Evolutionary conservation across 2,888 invertebrate species (phyloP), one percentile per base, ranked within the genome.

Genomic region (Agrochola lota): DNA sequence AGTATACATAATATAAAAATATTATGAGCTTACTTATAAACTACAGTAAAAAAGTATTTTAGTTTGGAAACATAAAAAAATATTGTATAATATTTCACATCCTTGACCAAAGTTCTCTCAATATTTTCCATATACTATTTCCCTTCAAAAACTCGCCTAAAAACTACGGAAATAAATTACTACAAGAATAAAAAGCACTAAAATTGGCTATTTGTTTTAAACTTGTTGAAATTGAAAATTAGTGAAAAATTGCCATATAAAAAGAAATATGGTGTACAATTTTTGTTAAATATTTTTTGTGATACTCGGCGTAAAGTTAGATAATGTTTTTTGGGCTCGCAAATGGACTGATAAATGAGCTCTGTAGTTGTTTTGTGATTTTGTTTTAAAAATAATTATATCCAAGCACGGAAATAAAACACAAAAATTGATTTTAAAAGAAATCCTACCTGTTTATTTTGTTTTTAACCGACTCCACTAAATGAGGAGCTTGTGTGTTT

Each of bases 241-340:
- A 15, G 62, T 26, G 1, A 49, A 73, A 40, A 35, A 63, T 66
- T 72, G 74, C 70, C 84, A 77, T 77, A 49, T 52, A 11, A 30
- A 68, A 64, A 62, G 77, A 15, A 64, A 63, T 55, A 62, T 11
- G 77, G 62, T 83, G 85, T 84, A 89, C 66, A 82, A 85, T 84
- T 78, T 82, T 75, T 85, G 81, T 75, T 83, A 52, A 57, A 71
- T 77, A 82, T 77, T 84, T 88, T 89, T 86, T 77, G 90, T 90
- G 90, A 90, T 90, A 90, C 85, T 88, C 76, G 82, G 73, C 77
- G 75, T 84, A 87, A 84, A 72, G 75, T 78, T 79, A 78, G 67
- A n/a, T 80, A 73, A 72, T 77, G 67, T 72, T 83, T 62, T 80
- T 71, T 78, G 82, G 80, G 73, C 76, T 85, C 83, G 85, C 75